Evolutionary conservation across 92 coral and sea anemone genomes (phyloP).

Genomic region (Palythoa heliodiscus): DNA sequence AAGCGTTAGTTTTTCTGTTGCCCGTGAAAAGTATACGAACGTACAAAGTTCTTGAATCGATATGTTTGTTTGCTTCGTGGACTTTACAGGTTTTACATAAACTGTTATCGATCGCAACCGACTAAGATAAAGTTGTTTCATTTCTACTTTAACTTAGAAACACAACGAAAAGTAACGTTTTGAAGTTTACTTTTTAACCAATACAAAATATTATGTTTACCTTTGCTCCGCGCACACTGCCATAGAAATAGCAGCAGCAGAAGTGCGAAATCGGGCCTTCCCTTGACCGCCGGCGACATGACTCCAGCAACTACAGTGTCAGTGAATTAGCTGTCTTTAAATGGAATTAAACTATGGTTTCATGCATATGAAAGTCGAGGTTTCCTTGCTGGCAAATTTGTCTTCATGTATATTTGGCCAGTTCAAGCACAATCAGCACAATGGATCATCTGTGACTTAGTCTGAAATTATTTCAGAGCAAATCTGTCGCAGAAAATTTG

Average conservation of each 20-base stretch:
- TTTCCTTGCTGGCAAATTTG: too few relatives aligned
- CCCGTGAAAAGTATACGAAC: neutral
- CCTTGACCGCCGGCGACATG: too few relatives aligned
- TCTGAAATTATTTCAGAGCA: neutral
- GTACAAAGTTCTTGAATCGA: neutral
- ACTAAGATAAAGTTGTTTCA: constrained; percentile 3
- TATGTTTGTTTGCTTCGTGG: neutral
- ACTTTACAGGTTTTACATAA: neutral
- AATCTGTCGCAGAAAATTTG: neutral
- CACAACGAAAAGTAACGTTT: neutral
- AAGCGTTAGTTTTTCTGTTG: neutral
- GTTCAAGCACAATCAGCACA: neutral
- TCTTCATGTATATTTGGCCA: neutral
- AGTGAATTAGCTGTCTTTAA: constrained; percentile 21
- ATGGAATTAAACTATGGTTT: constrained; percentile 5
- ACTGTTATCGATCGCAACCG: neutral
- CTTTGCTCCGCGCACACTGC: neutral
- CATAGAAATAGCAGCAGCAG: constrained; percentile 20
- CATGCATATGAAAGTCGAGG: neutral
- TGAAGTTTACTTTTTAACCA: neutral
- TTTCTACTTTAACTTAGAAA: neutral
- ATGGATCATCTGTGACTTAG: neutral
- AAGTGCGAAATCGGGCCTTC: neutral
- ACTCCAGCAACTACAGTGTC: neutral
- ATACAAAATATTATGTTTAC: neutral